These are phyloP conservation scores for Galaxea fascicularis DNA, from an alignment of 92 coral and sea anemone species.

Conservation along the genomic window DNA sequence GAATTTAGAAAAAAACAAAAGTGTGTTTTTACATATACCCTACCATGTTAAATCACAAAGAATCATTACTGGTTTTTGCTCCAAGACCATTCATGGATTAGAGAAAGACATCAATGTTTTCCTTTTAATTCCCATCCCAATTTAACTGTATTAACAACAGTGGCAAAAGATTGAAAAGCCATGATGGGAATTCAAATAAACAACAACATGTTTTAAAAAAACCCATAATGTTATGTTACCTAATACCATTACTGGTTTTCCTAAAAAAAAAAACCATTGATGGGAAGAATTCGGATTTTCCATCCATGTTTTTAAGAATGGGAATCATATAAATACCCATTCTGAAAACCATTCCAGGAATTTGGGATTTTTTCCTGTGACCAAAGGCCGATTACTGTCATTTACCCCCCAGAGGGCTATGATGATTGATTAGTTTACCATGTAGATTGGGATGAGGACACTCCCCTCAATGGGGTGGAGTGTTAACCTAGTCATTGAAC, in stretches of 20 bases:
- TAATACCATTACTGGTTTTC: slow-evolving; percentile 10
- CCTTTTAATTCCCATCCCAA: background rate
- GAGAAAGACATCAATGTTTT: background rate
- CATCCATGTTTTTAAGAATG: slow-evolving; percentile 1
- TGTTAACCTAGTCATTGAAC: too few species aligned
- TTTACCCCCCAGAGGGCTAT: too few species aligned
- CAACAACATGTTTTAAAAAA: background rate
- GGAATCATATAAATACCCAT: background rate
- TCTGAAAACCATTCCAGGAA: background rate
- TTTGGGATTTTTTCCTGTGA: background rate
- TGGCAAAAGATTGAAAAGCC: background rate
- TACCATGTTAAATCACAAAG: slow-evolving; percentile 1
- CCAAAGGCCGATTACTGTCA: too few species aligned
- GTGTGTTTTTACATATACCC: background rate
- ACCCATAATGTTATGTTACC: background rate
- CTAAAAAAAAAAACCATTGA: background rate
- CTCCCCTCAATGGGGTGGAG: too few species aligned
- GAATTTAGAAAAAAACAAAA: too few species aligned
- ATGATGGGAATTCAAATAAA: background rate
- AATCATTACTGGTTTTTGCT: background rate
- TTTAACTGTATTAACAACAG: slow-evolving; percentile 1
- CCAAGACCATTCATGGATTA: background rate
- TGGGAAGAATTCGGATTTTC: slow-evolving; percentile 6
- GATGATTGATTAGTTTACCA: too few species aligned
- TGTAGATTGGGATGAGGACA: too few species aligned